phyloP scores from a whole-genome alignment of 2,888 invertebrate species.

The Macaria notata region DNA sequence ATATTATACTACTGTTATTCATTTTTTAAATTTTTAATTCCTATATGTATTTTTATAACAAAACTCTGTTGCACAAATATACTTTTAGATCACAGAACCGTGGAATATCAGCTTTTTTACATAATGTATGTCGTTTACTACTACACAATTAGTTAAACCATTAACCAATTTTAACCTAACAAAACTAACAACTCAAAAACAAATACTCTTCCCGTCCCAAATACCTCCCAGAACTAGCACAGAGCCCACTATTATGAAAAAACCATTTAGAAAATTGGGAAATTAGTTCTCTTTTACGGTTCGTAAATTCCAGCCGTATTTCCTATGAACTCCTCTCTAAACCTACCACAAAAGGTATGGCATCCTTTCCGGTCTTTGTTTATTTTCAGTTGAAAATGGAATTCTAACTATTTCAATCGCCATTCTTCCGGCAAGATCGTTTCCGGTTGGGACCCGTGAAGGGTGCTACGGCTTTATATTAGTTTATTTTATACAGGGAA shows the following conservation, averaged over 20 bases:
- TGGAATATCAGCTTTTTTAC: no score
- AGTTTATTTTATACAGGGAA: conserved; percentile 1
- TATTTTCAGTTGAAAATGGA: conserved; percentile 28
- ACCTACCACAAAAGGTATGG: conserved; percentile 22
- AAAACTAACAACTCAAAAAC: no score
- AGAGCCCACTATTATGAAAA: no score
- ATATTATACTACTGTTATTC: not conserved
- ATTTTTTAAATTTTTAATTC: no score
- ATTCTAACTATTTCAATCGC: conserved; percentile 55
- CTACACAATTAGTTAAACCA: no score
- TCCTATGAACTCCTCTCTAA: conserved; percentile 8
- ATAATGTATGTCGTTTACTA: no score
- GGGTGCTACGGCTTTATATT: not conserved
- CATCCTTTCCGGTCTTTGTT: conserved; percentile 16
- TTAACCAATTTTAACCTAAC: no score
- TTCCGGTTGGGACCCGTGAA: conserved; percentile 20
- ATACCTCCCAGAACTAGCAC: no score
- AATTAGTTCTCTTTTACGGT: conserved; percentile 10
- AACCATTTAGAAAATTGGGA: not conserved
- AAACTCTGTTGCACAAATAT: no score
- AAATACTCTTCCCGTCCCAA: no score
- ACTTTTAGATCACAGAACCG: no score
- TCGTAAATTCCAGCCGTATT: not conserved
- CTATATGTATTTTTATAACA: no score
- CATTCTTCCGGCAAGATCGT: conserved; percentile 39